Percentiles rank a stretch among this genome's conserved stretches.
phyloP scores from a whole-genome alignment of 2,113 vertebrate species.

The Pardalotus punctatus region DNA sequence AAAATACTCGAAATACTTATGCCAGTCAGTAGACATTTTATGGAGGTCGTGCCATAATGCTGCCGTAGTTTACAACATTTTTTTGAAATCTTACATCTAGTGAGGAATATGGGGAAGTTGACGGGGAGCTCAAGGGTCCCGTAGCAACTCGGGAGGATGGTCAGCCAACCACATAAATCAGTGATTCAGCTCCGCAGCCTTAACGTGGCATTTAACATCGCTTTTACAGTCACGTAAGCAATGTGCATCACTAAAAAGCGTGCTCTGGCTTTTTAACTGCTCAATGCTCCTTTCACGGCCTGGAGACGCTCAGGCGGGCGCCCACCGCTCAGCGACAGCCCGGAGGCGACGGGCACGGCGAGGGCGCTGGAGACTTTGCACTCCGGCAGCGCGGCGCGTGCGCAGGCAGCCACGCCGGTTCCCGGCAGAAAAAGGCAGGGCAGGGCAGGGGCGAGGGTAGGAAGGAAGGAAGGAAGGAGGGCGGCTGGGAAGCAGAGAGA shows the following conservation, averaged over 20 bases:
- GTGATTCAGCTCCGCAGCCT: neutral
- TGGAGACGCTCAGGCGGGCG: accelerated
- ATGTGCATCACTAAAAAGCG: neutral
- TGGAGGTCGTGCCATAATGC: neutral
- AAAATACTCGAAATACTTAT: neutral
- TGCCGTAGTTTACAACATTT: neutral
- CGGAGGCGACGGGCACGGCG: accelerated
- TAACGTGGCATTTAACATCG: neutral
- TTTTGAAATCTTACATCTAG: neutral
- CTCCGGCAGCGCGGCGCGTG: accelerated
- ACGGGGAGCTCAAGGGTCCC: accelerated
- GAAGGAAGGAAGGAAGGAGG: neutral
- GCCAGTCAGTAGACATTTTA: neutral
- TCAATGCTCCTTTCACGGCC: neutral
- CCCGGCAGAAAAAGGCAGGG: neutral
- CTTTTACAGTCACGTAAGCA: neutral
- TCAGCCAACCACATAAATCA: neutral
- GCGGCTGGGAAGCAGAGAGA: too few species aligned
- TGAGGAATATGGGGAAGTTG: neutral
- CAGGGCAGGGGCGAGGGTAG: neutral
- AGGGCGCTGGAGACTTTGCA: accelerated
- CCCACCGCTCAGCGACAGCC: accelerated
- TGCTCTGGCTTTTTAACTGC: neutral
- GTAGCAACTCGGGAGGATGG: accelerated
- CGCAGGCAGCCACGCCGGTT: accelerated